A percentile compares a stretch with the other conserved stretches of the same genome.
These are phyloP conservation scores for Drymodes brunneopygia DNA, from an alignment of 2,113 vertebrate genomes.

Conservation along the genomic window DNA sequence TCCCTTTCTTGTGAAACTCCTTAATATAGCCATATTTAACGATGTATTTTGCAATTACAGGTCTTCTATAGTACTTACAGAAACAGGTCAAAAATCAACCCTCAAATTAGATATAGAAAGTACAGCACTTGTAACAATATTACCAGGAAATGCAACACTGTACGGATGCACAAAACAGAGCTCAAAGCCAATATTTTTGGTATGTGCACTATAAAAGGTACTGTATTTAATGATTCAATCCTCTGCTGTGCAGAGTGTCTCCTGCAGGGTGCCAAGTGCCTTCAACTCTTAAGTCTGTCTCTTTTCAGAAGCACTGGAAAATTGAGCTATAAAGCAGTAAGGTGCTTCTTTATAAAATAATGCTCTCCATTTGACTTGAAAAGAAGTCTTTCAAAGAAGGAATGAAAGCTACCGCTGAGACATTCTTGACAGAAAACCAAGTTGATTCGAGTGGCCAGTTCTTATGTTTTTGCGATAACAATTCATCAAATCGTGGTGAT, in stretches of 20 bases:
- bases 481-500: slow-evolving; percentile 43
- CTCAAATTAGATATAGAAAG: background rate
- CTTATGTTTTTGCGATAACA: slow-evolving; percentile 42
- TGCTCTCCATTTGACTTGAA: slow-evolving; percentile 24
- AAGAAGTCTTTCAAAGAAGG: slow-evolving; percentile 48
- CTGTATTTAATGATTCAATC: background rate
- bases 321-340: slow-evolving; percentile 49
- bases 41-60: background rate
- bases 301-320: slow-evolving; percentile 24
- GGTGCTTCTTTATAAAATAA: slow-evolving; percentile 51
- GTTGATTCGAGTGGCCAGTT: slow-evolving; percentile 51
- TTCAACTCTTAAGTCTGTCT: slow-evolving; percentile 11
- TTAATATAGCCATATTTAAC: background rate
- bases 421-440: slow-evolving; percentile 43
- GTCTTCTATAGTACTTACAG: background rate
- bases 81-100: background rate
- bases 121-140: background rate
- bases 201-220: background rate
- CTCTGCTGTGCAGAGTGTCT: background rate
- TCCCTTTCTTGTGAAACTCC: background rate
- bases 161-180: background rate
- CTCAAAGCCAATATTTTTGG: background rate
- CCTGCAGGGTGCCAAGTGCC: slow-evolving; percentile 49
- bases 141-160: background rate
- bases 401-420: slow-evolving; percentile 56